phyloP scores from a whole-genome alignment of 2,888 invertebrate species.

The Venustoraphidia nigricollis region DNA sequence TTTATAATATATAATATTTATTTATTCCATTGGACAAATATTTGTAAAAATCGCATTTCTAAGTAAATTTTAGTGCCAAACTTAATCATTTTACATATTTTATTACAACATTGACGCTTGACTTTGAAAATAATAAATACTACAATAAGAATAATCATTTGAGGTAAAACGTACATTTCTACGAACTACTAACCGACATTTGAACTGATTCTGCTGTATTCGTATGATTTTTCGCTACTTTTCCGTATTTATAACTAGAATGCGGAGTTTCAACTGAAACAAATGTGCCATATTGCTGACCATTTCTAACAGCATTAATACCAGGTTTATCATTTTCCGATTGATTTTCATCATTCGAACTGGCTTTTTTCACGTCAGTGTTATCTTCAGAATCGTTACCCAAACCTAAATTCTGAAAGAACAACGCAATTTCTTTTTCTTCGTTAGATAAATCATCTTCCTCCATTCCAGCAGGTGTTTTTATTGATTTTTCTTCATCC shows the following conservation, averaged over 20 bases:
- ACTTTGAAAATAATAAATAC: too few species aligned
- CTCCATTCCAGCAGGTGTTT: slow-evolving; percentile 12
- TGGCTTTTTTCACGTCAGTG: not conserved
- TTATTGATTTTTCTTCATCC: slow-evolving; percentile 11
- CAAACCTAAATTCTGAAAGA: slow-evolving; percentile 22
- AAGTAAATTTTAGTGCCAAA: too few species aligned
- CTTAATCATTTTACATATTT: too few species aligned
- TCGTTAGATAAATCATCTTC: slow-evolving; percentile 16
- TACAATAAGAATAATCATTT: too few species aligned
- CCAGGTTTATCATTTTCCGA: not conserved
- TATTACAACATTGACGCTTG: too few species aligned
- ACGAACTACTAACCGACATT: too few species aligned
- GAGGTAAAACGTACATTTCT: too few species aligned
- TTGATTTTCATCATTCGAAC: not conserved
- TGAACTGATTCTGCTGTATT: too few species aligned
- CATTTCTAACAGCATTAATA: slow-evolving; percentile 12
- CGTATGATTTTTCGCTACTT: slow-evolving; percentile 1
- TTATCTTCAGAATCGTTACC: not conserved
- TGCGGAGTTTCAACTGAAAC: slow-evolving; percentile 19
- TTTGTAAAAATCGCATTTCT: too few species aligned
- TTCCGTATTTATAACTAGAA: slow-evolving; percentile 16
- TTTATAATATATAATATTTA: too few species aligned
- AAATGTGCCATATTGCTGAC: slow-evolving; percentile 20
- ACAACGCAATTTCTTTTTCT: slow-evolving; percentile 43
- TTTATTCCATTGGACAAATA: too few species aligned